Base-by-base conservation (phyloP, 2,888 invertebrate species). In the Dicyrtomina minuta region DNA sequence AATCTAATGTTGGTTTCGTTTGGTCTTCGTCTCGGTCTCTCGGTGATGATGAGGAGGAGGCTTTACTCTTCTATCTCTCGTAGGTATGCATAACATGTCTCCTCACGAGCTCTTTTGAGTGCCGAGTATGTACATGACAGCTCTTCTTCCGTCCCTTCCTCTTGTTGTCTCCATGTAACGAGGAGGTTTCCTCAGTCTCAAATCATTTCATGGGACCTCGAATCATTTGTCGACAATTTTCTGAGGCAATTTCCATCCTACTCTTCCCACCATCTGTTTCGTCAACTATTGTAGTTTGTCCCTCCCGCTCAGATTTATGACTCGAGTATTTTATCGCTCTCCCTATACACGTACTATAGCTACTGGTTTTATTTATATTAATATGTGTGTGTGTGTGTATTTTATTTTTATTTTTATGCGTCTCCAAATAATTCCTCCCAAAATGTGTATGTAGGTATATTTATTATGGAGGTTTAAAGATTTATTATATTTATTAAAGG, bases 201-300 rank as follows among this genome's bases (percentile, higher is more conserved):
- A 44, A 60, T 60, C 41, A 20, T 60, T 44, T 20, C 60, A 44
- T 46, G 43, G 13, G 17, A 44, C 60, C 60, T 60, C 20, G 58
- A 58, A 58, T 58, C 39, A 58, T 58, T 58, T 33, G 58, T 58
- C 58, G 58, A 58, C 33, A 33, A 33, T 58, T 39, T 58, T 26
- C 56, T 24, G 33, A 58, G 58, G 39, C 39, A 58, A 58, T 58
- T 58, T 58, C 33, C 58, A 58, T 33, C 39, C 58, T 39, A 33
- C 41, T 22, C 33, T 20, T 26, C 20, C 46, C 46, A 43, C 61
- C 61, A 61, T 43, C 43, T 61, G 61, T 61, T 61, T 43, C 46
- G 24, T 22, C 49, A 49, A 33, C 33, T 8, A 33, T 33, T 33
- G 33, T 33, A 33, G 4, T 33, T 33, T 33, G 33, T 33, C 33